A percentile compares a stretch with the other conserved stretches of the same genome.
Conservation (phyloP, 2,797 vertebrate species). For the Lagodon rhomboides region DNA sequence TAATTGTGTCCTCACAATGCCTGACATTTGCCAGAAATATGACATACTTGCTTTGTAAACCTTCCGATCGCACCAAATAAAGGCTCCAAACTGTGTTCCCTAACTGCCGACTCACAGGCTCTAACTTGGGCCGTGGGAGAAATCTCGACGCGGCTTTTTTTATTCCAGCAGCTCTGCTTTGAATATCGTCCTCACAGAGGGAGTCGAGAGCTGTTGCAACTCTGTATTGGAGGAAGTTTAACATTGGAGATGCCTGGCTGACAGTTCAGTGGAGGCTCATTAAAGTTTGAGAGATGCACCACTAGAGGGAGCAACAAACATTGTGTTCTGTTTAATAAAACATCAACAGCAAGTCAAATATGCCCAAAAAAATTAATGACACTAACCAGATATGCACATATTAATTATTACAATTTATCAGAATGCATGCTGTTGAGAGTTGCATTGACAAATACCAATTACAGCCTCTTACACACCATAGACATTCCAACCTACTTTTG, state of each 20-base stretch:
- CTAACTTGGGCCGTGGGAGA: background rate
- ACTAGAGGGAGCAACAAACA: conserved; percentile 70
- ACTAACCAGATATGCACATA: conserved; percentile 5
- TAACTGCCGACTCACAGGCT: background rate
- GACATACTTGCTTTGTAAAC: conserved; percentile 16
- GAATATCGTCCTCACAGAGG: conserved; percentile 19
- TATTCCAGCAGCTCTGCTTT: conserved; percentile 21
- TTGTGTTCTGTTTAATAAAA: conserved; percentile 54
- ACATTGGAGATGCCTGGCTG: conserved; percentile 27
- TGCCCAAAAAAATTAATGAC: conserved; percentile 27
- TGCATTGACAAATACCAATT: conserved; percentile 3
- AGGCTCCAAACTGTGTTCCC: background rate
- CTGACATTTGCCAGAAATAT: conserved; percentile 5
- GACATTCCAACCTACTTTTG: conserved; percentile 6
- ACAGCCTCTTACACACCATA: background rate
- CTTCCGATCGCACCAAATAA: background rate
- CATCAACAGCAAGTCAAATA: conserved; percentile 26
- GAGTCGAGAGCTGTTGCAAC: background rate
- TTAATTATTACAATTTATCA: conserved; percentile 3
- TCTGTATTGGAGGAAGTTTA: conserved; percentile 13
- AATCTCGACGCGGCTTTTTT: background rate
- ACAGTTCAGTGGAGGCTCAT: conserved; percentile 46
- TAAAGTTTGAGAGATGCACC: conserved; percentile 52
- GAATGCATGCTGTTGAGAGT: background rate
- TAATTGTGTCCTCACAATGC: conserved; percentile 18